Evolutionary conservation across 2,888 invertebrate species (phyloP).

Genomic region (Xiphydria camelus): DNA sequence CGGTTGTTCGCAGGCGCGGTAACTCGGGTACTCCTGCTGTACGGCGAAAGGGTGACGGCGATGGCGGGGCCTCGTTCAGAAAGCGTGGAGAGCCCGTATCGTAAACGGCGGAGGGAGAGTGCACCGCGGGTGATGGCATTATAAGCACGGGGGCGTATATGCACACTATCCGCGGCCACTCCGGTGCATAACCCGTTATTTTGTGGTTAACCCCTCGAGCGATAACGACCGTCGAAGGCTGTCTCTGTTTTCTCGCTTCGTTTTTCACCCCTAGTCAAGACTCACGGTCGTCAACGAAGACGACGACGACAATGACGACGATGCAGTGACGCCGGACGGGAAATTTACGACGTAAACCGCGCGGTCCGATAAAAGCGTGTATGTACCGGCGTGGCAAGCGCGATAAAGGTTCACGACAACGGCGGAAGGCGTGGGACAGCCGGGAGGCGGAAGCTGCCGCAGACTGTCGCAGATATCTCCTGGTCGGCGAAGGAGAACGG

Average conservation of each 20-base stretch:
- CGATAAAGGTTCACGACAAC: constrained; percentile 30
- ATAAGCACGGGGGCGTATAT: too few relatives aligned
- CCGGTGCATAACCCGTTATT: constrained; percentile 40
- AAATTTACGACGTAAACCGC: constrained; percentile 34
- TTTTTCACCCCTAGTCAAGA: too few relatives aligned
- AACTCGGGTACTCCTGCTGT: too few relatives aligned
- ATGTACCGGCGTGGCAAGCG: constrained; percentile 9
- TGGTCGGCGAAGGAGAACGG: too few relatives aligned
- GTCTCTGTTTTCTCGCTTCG: constrained; percentile 8
- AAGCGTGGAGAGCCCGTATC: constrained; percentile 26
- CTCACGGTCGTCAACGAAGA: too few relatives aligned
- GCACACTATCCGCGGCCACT: constrained; percentile 30
- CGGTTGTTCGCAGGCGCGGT: too few relatives aligned
- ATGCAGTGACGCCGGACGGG: too few relatives aligned
- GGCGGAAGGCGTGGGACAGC: constrained; percentile 39
- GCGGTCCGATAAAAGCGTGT: constrained; percentile 27
- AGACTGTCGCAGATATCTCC: constrained; percentile 34
- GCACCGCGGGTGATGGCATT: too few relatives aligned
- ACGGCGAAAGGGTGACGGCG: not conserved
- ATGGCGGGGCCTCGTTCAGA: constrained; percentile 5
- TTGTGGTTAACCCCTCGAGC: constrained; percentile 34
- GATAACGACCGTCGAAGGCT: constrained; percentile 21
- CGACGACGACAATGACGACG: too few relatives aligned
- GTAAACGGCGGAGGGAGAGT: constrained; percentile 12
- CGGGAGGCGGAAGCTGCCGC: constrained; percentile 35